Conservation (phyloP, 2,797 vertebrate species). For the Thaleichthys pacificus region DNA sequence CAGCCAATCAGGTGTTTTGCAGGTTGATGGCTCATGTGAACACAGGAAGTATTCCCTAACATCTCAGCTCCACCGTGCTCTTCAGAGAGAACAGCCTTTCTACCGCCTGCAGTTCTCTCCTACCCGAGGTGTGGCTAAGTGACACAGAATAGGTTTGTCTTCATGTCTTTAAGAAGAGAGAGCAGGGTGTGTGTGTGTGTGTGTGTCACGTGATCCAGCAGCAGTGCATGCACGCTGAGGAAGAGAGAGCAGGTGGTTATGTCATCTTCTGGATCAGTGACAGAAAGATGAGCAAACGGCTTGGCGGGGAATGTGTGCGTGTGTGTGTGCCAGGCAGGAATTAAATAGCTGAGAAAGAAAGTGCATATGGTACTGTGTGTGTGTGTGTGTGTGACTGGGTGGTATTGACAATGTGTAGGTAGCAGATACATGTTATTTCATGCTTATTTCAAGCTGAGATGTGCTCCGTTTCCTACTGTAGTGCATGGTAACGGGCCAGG, state of each 20-base stretch:
- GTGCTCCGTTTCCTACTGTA: no score
- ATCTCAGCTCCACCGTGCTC: background rate
- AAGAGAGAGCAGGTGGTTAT: conserved; percentile 52
- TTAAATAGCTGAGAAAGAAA: background rate
- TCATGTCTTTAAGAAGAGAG: background rate
- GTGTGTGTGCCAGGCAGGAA: background rate
- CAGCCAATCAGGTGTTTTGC: background rate
- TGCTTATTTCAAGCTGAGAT: conserved; percentile 24
- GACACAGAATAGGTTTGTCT: background rate
- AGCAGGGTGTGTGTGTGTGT: background rate
- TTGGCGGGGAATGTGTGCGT: conserved; percentile 17
- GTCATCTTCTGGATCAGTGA: conserved; percentile 50
- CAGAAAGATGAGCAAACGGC: conserved; percentile 42
- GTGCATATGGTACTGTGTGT: background rate
- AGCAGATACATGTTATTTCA: conserved; percentile 42
- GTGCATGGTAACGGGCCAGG: no score
- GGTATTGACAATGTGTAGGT: background rate
- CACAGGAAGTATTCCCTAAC: background rate
- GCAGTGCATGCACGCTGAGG: conserved; percentile 14
- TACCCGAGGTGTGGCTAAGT: background rate
- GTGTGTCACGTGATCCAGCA: background rate
- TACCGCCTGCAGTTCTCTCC: background rate
- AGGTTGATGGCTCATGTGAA: background rate
- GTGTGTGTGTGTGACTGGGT: background rate
- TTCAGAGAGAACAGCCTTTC: background rate